Percentiles rank a stretch among this genome's conserved stretches.
phyloP scores from a whole-genome alignment of 2,797 vertebrate genomes.

The Periparus ater region DNA sequence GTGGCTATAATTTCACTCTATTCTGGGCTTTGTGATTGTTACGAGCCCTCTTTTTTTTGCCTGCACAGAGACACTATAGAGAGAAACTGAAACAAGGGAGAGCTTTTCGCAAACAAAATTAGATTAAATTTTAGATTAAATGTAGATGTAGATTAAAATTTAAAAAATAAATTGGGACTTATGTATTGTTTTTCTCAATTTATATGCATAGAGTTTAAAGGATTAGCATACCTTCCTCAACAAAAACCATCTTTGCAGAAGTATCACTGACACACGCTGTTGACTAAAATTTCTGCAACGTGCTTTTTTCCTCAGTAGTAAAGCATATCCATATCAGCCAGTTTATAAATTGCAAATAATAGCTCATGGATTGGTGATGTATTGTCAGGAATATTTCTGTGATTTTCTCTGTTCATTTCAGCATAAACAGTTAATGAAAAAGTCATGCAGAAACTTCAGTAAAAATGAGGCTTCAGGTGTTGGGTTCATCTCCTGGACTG shows the following conservation, averaged over 20 bases:
- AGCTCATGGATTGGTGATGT: conserved; percentile 65
- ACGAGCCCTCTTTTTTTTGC: not conserved
- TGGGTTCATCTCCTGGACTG: not conserved
- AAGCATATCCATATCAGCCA: conserved; percentile 53
- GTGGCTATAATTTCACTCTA: not conserved
- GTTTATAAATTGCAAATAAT: conserved; percentile 76
- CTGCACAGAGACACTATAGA: not conserved
- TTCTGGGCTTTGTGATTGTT: not conserved
- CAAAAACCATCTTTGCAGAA: not conserved
- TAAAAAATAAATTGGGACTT: not conserved
- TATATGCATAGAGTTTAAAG: not conserved
- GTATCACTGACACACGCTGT: not conserved
- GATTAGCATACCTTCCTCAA: not conserved
- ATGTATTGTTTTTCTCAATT: not conserved
- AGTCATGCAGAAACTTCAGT: conserved; percentile 30
- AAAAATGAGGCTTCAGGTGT: not conserved
- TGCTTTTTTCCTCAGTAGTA: conserved; percentile 31
- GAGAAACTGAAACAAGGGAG: not conserved
- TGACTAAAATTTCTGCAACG: conserved; percentile 26
- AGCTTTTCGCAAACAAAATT: not conserved
- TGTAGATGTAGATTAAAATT: not conserved
- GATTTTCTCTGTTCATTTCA: conserved; percentile 66
- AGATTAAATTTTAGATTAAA: no score
- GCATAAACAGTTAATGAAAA: conserved; percentile 49
- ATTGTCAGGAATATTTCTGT: conserved; percentile 70